phyloP scores from a whole-genome alignment of 1,140 invertebrate species.

The Saxidomus purpurata region DNA sequence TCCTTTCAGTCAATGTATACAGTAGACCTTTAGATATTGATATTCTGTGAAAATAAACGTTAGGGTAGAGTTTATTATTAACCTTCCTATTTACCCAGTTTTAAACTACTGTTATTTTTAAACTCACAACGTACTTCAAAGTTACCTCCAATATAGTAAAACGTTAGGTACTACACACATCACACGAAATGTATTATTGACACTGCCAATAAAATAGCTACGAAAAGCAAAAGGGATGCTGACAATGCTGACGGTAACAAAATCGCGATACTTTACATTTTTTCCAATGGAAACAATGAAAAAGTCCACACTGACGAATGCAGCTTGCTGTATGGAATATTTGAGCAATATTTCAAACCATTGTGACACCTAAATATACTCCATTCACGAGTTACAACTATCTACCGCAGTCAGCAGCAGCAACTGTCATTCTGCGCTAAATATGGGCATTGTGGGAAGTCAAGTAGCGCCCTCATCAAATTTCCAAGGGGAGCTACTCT shows the following conservation, averaged over 20 bases:
- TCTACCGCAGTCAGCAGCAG: constrained; percentile 53
- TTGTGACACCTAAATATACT: constrained; percentile 5
- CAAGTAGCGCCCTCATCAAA: constrained; percentile 47
- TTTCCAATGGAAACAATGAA: background rate
- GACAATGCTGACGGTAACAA: background rate
- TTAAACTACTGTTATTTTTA: too few species aligned
- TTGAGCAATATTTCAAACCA: constrained; percentile 27
- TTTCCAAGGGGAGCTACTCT: constrained; percentile 51
- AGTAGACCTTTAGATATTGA: too few species aligned
- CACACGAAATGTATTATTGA: background rate
- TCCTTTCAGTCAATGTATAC: background rate
- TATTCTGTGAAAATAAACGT: too few species aligned
- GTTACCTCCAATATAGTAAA: too few species aligned
- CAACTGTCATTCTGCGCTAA: constrained; percentile 67
- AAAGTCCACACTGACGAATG: background rate
- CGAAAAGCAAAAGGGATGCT: background rate
- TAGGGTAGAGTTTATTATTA: too few species aligned
- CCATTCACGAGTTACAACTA: background rate
- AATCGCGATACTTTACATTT: background rate
- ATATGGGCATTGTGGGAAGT: constrained; percentile 61
- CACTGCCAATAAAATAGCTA: background rate
- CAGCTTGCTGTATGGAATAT: background rate
- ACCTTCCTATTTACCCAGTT: too few species aligned
- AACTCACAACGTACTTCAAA: too few species aligned
- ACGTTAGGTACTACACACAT: too few species aligned